Base-by-base conservation (phyloP, 2,888 invertebrate genomes). In the Andrena praecox region DNA sequence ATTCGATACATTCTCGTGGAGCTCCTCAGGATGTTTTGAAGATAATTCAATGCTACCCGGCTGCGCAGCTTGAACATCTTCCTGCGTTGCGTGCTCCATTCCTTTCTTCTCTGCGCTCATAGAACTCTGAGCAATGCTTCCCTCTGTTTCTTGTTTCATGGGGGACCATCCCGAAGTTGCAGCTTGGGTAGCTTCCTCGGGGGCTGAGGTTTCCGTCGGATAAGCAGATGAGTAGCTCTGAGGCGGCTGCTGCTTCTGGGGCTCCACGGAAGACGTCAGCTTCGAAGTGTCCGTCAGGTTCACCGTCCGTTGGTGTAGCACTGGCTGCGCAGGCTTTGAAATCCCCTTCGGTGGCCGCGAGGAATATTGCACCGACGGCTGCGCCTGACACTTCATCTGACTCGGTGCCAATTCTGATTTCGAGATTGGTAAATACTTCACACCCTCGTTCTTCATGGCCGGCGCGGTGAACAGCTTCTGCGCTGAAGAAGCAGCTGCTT, bases 321-420 rank as follows among this genome's bases (percentile, higher is more conserved):
- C 10, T 2, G 82, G n/a, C 0, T 56, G 20, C 0, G 7, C 0
- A 0, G 62, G 66, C 12, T 71, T 71, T 8, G 29, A n/a, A 0
- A 50, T 24, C 0, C 20, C 29, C 2, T 50, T 62, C 0, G 82
- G 8, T 3, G 81, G 64, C 0, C 12, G 35, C 0, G 81, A 81
- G 1, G 64, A 74, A 6, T 74, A 81, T 10, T 16, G 33, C 2
- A 31, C 74, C 2, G 59, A 10, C 2, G 81, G 64, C 27, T 81
- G 81, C 8, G 64, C 7, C 3, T 24, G 59, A 20, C 5, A 10
- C 16, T 48, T 80, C 20, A 16, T 10, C 4, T 33, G 35, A 2
- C 29, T 0, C 1, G 10, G 6, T 0, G 80, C 10, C 1, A 59
- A 10, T 1, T 81, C 69, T 0, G 64, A 12, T n/a, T 74, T 81